Evolutionary conservation across 2,888 invertebrate species (phyloP), one percentile per base, ranked within the genome.

Genomic region (Heliconius ismenius): DNA sequence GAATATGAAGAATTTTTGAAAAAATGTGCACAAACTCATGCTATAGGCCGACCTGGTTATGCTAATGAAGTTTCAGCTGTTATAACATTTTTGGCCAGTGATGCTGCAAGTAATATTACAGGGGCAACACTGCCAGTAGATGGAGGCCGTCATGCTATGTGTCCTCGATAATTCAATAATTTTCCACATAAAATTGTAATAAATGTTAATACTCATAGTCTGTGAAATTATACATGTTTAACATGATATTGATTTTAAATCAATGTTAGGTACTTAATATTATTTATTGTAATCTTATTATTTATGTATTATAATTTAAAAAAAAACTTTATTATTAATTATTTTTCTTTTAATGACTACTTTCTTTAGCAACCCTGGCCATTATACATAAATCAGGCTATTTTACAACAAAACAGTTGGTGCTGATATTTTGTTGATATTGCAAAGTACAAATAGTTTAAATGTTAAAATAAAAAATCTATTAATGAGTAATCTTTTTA

Each of bases 1-100:
- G 95, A 96, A 63, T 98, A 98, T 89, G 94, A 95, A 62, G 95
- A 95, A 86, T 99, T 98, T 89, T 92, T 98, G 79, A 97, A 98
- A 84, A 96, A 96, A 80, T 96, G 96, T 74, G 97, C 97, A 84
- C 95, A 95, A 58, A 98, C 98, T 0, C 99, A 99, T 92, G 98
- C 99, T 0, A 89, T 99, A 76, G 97, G 98, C 43, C 95, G 98
- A 81, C 95, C 97, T n/a, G 98, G 98, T 26, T 94, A 96, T 77
- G 95, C 96, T 0, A 95, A 95, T 43, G 99, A 99, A 93, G 98
- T 98, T 4, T 98, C 99, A 0, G 95, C 96, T 78, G 96, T 97
- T 0, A 98, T 99, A 81, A 95, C 96, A 64, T 99, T 98, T 90
- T 94, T 99, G 79, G 98, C 99, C 1, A 97, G 98, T 81, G 96